phyloP scores from a whole-genome alignment of 64 coral and sea anemone species.

The Montipora sp. region DNA sequence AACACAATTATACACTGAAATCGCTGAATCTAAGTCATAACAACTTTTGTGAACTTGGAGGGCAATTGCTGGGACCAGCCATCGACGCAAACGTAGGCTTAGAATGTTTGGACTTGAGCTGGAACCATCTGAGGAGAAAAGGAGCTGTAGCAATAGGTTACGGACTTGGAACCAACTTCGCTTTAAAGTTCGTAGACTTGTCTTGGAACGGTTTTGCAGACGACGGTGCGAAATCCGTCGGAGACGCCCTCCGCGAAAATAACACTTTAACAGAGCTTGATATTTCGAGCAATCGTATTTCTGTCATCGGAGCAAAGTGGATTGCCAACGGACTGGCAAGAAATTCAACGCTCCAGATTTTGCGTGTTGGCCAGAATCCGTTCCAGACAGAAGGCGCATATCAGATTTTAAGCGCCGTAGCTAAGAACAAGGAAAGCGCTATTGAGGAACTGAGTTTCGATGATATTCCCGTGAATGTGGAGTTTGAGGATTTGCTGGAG shows the following conservation, averaged over 20 bases:
- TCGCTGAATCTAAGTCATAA: constrained; percentile 88
- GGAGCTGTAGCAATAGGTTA: constrained; percentile 78
- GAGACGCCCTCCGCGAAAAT: constrained; percentile 74
- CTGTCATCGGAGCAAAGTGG: constrained; percentile 58
- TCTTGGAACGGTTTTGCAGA: constrained; percentile 97
- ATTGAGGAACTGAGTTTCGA: constrained; percentile 84
- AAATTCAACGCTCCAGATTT: constrained; percentile 76
- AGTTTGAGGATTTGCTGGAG: constrained; percentile 82
- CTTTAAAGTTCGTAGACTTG: constrained; percentile 80
- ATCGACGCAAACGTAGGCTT: constrained; percentile 91
- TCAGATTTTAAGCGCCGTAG: constrained; percentile 59
- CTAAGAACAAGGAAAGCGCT: constrained; percentile 69
- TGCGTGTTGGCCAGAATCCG: constrained; percentile 65
- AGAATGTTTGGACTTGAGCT: constrained; percentile 88
- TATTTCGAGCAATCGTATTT: constrained; percentile 83
- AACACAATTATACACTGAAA: constrained; percentile 93
- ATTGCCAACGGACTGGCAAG: constrained; percentile 71
- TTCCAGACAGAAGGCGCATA: constrained; percentile 60
- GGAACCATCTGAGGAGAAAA: constrained; percentile 87
- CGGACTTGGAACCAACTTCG: constrained; percentile 76
- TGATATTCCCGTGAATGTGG: constrained; percentile 79
- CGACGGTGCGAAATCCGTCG: constrained; percentile 78
- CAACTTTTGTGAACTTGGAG: constrained; percentile 75
- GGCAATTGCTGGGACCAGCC: constrained; percentile 85
- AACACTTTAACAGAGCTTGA: constrained; percentile 83